Evolutionary conservation across 2,888 invertebrate genomes (phyloP).

Genomic region (Eulithis testata): DNA sequence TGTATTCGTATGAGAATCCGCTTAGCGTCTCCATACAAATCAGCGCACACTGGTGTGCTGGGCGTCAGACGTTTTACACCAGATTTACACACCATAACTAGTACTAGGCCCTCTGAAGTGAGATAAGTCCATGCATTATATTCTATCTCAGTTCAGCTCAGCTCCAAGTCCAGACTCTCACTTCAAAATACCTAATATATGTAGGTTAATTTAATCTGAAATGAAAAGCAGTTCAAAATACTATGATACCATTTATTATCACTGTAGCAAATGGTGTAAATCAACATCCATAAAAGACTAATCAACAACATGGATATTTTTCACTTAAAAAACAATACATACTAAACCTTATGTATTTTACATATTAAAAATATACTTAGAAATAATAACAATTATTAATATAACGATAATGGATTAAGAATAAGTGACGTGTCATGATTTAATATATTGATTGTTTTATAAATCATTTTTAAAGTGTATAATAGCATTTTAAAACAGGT

Average conservation of each 20-base stretch:
- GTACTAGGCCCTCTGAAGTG: no score
- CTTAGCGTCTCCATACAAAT: no score
- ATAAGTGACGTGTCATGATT: constrained; percentile 69
- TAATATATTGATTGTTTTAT: neutral
- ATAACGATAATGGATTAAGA: constrained; percentile 66
- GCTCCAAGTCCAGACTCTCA: no score
- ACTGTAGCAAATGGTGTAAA: constrained; percentile 83
- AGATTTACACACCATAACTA: no score
- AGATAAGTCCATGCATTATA: no score
- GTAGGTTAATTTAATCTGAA: constrained; percentile 4
- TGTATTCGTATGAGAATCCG: no score
- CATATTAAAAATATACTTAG: constrained; percentile 66
- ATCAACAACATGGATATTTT: constrained; percentile 82
- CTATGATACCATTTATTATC: constrained; percentile 82
- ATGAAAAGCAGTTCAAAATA: constrained; percentile 46
- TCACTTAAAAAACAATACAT: constrained; percentile 66
- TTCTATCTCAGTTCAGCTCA: no score
- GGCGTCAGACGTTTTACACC: no score
- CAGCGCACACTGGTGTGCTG: no score
- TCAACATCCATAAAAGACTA: constrained; percentile 84
- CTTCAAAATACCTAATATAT: neutral
- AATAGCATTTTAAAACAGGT: neutral
- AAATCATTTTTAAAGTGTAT: neutral
- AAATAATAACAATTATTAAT: constrained; percentile 67
- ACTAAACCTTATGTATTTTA: constrained; percentile 65